Base-by-base conservation (phyloP, 2,797 vertebrate species). In the Halcyon leucocephala region DNA sequence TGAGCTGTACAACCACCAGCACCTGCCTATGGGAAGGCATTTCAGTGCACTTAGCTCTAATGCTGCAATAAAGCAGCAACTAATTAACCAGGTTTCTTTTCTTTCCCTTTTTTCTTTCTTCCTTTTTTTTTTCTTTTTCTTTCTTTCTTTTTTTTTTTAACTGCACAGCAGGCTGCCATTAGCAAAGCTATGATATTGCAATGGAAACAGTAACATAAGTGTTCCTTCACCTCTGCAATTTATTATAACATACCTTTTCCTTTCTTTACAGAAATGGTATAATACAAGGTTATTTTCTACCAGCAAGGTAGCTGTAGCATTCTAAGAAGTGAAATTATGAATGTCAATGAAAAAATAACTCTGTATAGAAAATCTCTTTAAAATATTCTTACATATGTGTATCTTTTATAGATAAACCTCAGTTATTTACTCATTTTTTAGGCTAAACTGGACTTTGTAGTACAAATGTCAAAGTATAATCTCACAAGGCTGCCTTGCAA, bases 1-100 rank as follows among this genome's bases (percentile, higher is more conserved):
- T 96, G 97, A 98, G 98, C 97, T 97, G 85, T 98, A 96, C 97
- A 98, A 95, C 96, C 98, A 98, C 98, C 96, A 89, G 98, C 98
- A 96, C 96, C 94, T 97, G 96, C 97, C 96, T 96, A 95, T 97
- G 96, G 90, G 93, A 97, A 97, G 77, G 93, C 96, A 96, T 96
- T 95, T 91, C 94, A 55, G 94, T 93, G 94, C 95, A 97, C 93
- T 97, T 95, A 91, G 84, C 90, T 91, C 82, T 96, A 95, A 96
- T 96, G 93, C 95, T 95, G 94, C 93, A 95, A 91, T 95, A 97
- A 97, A 93, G 94, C 96, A 97, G 91, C 94, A 96, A 97, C 95
- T 96, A 96, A 97, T 98, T 97, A 97, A 95, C 93, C 67, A 92
- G 71, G 26, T 55, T 90, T 70, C 62, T 81, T 90, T 86, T 48